Conservation (phyloP, 2,113 vertebrate species). For the Gobio gobio region DNA sequence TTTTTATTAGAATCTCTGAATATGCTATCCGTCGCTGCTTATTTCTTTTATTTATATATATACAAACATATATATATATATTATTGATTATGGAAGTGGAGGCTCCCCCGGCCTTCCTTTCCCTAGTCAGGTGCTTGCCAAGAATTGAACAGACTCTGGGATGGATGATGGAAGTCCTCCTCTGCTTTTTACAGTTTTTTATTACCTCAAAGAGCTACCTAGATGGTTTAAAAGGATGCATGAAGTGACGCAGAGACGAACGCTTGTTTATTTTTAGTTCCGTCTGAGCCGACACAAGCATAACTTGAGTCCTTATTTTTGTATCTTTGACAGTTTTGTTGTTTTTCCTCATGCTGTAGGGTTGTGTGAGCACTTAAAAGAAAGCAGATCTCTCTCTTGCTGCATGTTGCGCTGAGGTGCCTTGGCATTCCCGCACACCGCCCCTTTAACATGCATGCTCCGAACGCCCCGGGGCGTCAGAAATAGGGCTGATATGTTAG, state of each 20-base stretch:
- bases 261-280: conserved; percentile 63
- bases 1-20: conserved; percentile 74
- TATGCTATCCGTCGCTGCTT: conserved; percentile 78
- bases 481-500: conserved; percentile 78
- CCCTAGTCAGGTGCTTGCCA: conserved; percentile 77
- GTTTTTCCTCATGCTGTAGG: conserved; percentile 60
- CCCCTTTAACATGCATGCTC: conserved; percentile 78
- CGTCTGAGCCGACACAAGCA: conserved; percentile 44
- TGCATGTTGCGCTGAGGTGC: conserved; percentile 78
- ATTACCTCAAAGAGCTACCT: conserved; percentile 81
- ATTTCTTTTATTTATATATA: conserved; percentile 64
- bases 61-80: conserved; percentile 6
- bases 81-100: conserved; percentile 65
- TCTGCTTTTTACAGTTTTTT: conserved; percentile 69
- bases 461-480: conserved; percentile 77
- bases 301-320: conserved; percentile 18
- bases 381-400: conserved; percentile 73
- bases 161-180: conserved; percentile 67
- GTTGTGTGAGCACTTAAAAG: conserved; percentile 61
- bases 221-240: conserved; percentile 70
- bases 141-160: conserved; percentile 71
- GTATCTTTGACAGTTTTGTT: conserved; percentile 51
- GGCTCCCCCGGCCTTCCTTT: conserved; percentile 65
- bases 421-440: conserved; percentile 74
- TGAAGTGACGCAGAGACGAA: conserved; percentile 58